Conservation (phyloP, 2,113 vertebrate species). For the Sorex araneus region DNA sequence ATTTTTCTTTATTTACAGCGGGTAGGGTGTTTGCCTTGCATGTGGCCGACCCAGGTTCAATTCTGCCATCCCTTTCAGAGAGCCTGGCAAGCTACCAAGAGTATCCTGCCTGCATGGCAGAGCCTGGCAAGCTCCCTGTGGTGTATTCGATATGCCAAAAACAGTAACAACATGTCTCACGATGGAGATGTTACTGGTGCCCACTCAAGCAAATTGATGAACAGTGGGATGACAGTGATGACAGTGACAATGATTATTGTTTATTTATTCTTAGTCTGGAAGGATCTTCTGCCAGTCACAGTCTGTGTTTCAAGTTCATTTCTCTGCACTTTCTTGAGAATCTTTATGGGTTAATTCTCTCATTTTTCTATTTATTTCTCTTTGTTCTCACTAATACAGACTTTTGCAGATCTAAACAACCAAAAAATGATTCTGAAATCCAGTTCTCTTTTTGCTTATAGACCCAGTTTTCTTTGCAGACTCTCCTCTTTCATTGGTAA, state of each 20-base stretch:
- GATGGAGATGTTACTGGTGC: no score
- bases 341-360: neutral
- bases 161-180: no score
- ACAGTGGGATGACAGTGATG: no score
- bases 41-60: no score
- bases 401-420: constrained; percentile 24
- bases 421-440: constrained; percentile 13
- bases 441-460: neutral
- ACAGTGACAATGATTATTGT: no score
- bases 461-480: neutral
- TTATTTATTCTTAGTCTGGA: neutral
- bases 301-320: neutral
- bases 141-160: no score
- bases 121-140: no score
- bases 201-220: no score
- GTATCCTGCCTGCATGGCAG: no score
- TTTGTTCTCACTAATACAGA: neutral
- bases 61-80: no score
- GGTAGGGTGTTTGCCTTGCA: no score
- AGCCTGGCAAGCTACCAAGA: no score
- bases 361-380: neutral
- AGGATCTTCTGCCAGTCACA: neutral
- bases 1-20: neutral
- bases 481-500: neutral
- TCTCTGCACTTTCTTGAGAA: neutral